A percentile compares a stretch with the other conserved stretches of the same genome.
These are phyloP conservation scores for Parauchenoglanis ngamensis DNA, from an alignment of 2,797 vertebrate genomes.

Conservation along the genomic window DNA sequence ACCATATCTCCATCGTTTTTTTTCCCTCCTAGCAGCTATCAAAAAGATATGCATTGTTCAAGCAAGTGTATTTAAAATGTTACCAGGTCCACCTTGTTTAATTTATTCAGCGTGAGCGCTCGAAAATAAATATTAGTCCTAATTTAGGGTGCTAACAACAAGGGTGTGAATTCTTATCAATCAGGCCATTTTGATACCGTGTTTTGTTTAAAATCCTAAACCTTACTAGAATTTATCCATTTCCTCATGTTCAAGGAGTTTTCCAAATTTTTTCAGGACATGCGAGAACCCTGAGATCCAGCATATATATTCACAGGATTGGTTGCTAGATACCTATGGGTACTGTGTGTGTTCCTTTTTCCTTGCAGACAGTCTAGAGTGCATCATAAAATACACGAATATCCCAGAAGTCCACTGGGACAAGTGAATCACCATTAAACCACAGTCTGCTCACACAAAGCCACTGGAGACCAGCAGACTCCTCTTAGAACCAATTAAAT, in stretches of 20 bases:
- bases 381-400: background rate
- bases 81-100: background rate
- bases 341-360: too few relatives aligned
- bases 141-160: background rate
- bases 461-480: background rate
- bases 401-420: background rate
- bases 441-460: background rate
- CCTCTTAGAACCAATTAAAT: background rate
- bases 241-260: background rate
- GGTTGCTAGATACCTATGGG: background rate
- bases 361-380: background rate
- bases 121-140: background rate
- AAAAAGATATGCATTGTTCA: background rate
- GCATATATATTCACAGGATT: background rate
- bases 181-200: background rate
- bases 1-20: background rate
- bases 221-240: background rate
- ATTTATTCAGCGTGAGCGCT: background rate
- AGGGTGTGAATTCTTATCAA: background rate
- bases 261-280: background rate
- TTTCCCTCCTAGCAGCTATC: background rate
- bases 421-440: background rate
- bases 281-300: background rate
- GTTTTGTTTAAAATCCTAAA: too few relatives aligned
- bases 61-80: background rate